Conservation (phyloP, 2,888 invertebrate species). For the Carterocephalus palaemon region DNA sequence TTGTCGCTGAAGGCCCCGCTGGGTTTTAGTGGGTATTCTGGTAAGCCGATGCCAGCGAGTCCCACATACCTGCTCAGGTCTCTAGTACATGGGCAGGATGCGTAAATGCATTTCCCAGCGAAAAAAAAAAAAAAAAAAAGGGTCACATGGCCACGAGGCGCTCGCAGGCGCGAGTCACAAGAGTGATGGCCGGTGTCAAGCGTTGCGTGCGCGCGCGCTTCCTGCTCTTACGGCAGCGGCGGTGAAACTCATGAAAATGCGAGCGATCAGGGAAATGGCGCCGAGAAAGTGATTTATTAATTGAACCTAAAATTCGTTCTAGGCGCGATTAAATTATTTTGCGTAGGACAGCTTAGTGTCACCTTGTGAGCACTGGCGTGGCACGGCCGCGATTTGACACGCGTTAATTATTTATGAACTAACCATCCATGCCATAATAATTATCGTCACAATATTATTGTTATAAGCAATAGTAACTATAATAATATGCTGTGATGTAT, state of each 20-base stretch:
- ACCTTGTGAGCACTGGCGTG: too few relatives aligned
- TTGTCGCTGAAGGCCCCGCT: too few relatives aligned
- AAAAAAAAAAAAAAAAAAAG: not conserved
- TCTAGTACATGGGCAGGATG: not conserved
- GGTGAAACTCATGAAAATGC: slow-evolving; percentile 73
- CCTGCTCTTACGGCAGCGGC: slow-evolving; percentile 48
- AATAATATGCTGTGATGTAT: too few relatives aligned
- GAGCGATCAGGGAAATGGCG: slow-evolving; percentile 60
- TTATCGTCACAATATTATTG: too few relatives aligned
- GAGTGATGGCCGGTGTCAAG: slow-evolving; percentile 31
- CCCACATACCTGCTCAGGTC: too few relatives aligned
- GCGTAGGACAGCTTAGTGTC: slow-evolving; percentile 5
- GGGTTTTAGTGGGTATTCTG: slow-evolving; percentile 23
- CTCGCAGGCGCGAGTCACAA: not conserved
- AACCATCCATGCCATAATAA: too few relatives aligned
- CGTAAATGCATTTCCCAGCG: not conserved
- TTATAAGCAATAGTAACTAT: too few relatives aligned
- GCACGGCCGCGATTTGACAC: too few relatives aligned
- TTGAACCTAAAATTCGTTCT: slow-evolving; percentile 52
- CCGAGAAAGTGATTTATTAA: slow-evolving; percentile 74
- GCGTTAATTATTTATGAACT: too few relatives aligned
- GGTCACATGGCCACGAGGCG: slow-evolving; percentile 1
- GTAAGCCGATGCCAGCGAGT: too few relatives aligned
- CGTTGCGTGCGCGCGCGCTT: slow-evolving; percentile 58
- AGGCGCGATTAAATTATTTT: slow-evolving; percentile 24